Evolutionary conservation across 1,140 invertebrate species (phyloP).

Genomic region (Drosophila tropicalis): DNA sequence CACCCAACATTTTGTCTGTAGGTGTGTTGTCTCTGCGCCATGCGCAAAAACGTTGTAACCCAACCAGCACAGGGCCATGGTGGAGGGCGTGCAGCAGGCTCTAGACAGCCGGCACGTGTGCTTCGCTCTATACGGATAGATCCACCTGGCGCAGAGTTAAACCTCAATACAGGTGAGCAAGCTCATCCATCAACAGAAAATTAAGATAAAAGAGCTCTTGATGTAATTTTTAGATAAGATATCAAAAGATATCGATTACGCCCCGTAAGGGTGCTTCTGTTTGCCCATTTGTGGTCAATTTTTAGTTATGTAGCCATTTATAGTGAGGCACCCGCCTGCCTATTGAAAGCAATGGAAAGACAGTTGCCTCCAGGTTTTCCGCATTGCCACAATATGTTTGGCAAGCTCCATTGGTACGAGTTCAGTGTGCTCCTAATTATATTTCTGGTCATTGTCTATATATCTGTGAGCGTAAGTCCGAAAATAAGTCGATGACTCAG

Average conservation of each 20-base stretch:
- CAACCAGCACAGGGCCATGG: not conserved
- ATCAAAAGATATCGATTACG: slow-evolving; percentile 1
- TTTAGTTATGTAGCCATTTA: not conserved
- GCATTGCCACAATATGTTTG: slow-evolving; percentile 33
- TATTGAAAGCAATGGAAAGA: not conserved
- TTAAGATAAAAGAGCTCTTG: slow-evolving; percentile 1
- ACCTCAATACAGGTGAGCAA: slow-evolving; percentile 7
- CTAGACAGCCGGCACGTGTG: slow-evolving; percentile 3
- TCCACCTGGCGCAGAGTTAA: not conserved
- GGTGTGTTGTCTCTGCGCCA: slow-evolving; percentile 34
- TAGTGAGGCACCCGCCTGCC: not conserved
- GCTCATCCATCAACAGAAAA: slow-evolving; percentile 5
- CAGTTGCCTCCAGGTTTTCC: slow-evolving; percentile 18
- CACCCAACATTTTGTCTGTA: not conserved
- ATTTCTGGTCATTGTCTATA: slow-evolving; percentile 29
- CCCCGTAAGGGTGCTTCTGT: not conserved
- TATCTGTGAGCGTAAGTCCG: slow-evolving; percentile 40
- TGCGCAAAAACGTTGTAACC: slow-evolving; percentile 9
- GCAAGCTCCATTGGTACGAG: slow-evolving; percentile 36
- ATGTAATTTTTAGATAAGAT: slow-evolving; percentile 8
- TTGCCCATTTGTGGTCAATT: not conserved
- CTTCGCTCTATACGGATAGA: not conserved
- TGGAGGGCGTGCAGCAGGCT: not conserved
- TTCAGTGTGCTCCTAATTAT: slow-evolving; percentile 35
- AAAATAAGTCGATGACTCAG: not conserved